A percentile compares a stretch with the other conserved stretches of the same genome.
These are phyloP conservation scores for Actias luna DNA, from an alignment of 2,888 invertebrate genomes.

Conservation along the genomic window DNA sequence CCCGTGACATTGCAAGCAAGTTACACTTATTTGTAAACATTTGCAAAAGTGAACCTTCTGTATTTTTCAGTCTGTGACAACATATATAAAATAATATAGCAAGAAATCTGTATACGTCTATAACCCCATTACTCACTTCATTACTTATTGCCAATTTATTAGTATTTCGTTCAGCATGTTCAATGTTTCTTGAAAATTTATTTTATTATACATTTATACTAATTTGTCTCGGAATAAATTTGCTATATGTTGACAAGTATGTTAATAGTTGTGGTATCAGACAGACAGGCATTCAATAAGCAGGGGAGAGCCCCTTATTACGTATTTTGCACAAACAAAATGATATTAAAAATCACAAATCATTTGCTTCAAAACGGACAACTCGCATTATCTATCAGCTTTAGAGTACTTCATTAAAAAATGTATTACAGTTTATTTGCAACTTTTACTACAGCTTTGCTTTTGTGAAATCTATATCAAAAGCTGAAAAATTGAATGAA, in stretches of 20 bases:
- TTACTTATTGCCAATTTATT: constrained; percentile 1
- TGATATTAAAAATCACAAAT: too few species aligned
- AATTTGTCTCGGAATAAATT: background rate
- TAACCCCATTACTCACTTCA: constrained; percentile 2
- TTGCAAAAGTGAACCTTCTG: constrained; percentile 1
- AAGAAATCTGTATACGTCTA: constrained; percentile 7
- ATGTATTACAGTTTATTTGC: too few species aligned
- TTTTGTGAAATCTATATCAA: too few species aligned
- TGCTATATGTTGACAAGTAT: background rate
- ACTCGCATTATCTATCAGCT: too few species aligned
- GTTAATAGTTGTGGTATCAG: background rate
- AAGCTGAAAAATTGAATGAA: too few species aligned
- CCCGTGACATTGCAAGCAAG: too few species aligned
- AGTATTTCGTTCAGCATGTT: background rate
- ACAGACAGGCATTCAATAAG: background rate
- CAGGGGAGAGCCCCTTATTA: too few species aligned
- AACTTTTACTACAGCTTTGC: too few species aligned
- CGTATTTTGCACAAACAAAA: too few species aligned
- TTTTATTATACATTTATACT: background rate
- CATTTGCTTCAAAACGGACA: too few species aligned
- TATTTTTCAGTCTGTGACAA: background rate
- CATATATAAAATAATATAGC: too few species aligned
- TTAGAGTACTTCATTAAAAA: too few species aligned
- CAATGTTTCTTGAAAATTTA: background rate
- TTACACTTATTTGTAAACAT: background rate